These are phyloP conservation scores for Egretta garzetta DNA, from an alignment of 2,113 vertebrate genomes.

Conservation along the genomic window DNA sequence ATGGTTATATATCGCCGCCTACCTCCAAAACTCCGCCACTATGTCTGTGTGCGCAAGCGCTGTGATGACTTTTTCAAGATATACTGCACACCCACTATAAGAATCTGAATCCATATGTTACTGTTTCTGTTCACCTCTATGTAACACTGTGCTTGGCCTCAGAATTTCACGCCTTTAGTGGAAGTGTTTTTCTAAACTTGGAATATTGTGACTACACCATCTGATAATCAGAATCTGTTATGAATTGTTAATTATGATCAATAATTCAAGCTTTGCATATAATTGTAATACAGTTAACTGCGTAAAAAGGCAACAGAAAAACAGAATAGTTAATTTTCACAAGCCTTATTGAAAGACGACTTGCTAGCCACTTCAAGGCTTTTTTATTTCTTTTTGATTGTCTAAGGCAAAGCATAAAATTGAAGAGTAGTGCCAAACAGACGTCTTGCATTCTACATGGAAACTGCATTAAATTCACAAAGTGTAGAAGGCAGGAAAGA, in stretches of 20 bases:
- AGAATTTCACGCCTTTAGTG: neutral
- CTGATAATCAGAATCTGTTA: neutral
- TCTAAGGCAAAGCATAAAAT: neutral
- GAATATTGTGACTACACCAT: neutral
- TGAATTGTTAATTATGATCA: neutral
- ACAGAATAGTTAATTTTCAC: neutral
- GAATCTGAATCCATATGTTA: fast-evolving
- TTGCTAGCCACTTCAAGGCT: neutral
- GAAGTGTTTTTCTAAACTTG: neutral
- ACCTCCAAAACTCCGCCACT: slow-evolving; percentile 40
- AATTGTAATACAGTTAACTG: neutral
- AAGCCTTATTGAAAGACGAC: neutral
- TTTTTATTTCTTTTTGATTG: neutral
- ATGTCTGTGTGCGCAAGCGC: slow-evolving; percentile 10
- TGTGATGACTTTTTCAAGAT: neutral
- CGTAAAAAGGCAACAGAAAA: neutral
- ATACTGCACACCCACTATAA: neutral
- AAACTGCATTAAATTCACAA: neutral
- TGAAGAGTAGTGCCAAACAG: neutral
- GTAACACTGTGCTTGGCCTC: neutral
- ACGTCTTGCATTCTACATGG: neutral
- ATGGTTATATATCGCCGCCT: slow-evolving; percentile 51
- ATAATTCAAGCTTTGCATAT: neutral
- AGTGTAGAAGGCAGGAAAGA: neutral
- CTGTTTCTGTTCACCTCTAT: neutral